phyloP scores from a whole-genome alignment of 2,888 invertebrate genomes.

The Anthophora plumipes region DNA sequence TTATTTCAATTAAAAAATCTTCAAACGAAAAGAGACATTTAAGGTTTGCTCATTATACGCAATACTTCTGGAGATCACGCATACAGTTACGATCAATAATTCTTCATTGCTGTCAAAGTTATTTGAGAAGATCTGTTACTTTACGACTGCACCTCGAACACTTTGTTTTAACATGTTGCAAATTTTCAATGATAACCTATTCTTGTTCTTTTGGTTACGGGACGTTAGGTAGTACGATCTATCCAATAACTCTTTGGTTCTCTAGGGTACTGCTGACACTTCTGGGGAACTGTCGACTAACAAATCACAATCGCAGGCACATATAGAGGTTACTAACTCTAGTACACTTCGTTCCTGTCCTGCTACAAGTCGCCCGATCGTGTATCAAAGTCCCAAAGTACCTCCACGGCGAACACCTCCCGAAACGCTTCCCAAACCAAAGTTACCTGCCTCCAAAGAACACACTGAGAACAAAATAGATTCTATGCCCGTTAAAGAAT shows the following conservation, averaged over 20 bases:
- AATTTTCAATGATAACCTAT: constrained; percentile 28
- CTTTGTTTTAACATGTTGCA: constrained; percentile 16
- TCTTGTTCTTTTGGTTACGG: constrained; percentile 71
- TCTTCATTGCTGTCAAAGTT: background rate
- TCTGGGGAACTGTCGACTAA: constrained; percentile 81
- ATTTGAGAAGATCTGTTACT: background rate
- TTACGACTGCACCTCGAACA: constrained; percentile 7
- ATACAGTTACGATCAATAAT: no score
- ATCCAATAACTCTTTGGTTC: constrained; percentile 76
- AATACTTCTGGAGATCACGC: no score
- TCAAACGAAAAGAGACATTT: no score
- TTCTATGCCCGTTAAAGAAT: constrained; percentile 46
- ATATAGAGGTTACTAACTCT: constrained; percentile 75
- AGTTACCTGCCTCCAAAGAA: constrained; percentile 50
- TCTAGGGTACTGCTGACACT: constrained; percentile 83
- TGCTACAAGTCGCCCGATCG: constrained; percentile 73
- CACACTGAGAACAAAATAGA: constrained; percentile 52
- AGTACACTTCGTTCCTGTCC: constrained; percentile 67
- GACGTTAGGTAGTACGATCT: constrained; percentile 52
- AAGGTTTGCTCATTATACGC: no score
- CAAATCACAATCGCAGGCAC: constrained; percentile 75
- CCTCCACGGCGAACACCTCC: constrained; percentile 79
- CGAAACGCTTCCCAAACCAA: constrained; percentile 68
- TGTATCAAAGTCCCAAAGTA: constrained; percentile 81
- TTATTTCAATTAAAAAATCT: no score